A percentile compares a stretch with the other conserved stretches of the same genome.
Conservation (phyloP, 1,140 invertebrate genomes). For the Drosophila sp. region DNA sequence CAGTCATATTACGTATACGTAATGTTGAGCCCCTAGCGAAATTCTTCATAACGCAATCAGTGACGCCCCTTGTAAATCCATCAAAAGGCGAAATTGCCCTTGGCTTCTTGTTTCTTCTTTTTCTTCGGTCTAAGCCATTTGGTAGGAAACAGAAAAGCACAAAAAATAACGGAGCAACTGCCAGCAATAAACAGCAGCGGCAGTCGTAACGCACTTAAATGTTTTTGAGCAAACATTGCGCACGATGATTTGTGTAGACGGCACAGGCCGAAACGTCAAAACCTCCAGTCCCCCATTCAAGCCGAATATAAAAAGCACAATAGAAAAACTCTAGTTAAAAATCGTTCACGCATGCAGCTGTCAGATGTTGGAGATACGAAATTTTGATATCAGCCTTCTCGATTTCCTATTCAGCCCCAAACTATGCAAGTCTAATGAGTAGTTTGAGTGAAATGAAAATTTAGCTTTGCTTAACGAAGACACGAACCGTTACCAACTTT, state of each 20-base stretch:
- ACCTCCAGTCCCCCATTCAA: neutral
- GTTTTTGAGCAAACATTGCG: constrained; percentile 59
- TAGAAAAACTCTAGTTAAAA: constrained; percentile 36
- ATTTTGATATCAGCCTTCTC: neutral
- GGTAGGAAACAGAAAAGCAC: constrained; percentile 36
- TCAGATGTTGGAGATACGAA: neutral
- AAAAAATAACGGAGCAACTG: constrained; percentile 24
- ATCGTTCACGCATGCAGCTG: constrained; percentile 65
- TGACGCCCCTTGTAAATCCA: constrained; percentile 70
- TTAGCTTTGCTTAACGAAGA: too few species aligned
- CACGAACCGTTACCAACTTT: too few species aligned
- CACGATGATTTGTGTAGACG: constrained; percentile 75
- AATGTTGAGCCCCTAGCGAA: constrained; percentile 38
- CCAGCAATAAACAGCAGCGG: constrained; percentile 28
- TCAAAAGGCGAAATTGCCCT: constrained; percentile 76
- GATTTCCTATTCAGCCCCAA: constrained; percentile 4
- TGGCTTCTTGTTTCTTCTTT: constrained; percentile 42
- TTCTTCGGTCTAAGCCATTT: constrained; percentile 30
- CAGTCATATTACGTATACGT: constrained; percentile 64
- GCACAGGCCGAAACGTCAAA: constrained; percentile 32
- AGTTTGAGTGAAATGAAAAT: neutral
- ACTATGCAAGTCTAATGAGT: neutral
- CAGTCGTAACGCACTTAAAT: constrained; percentile 59
- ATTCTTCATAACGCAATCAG: constrained; percentile 15
- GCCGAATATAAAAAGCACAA: constrained; percentile 6